Base-by-base conservation (phyloP, 2,888 invertebrate genomes). In the Cephus runcator region DNA sequence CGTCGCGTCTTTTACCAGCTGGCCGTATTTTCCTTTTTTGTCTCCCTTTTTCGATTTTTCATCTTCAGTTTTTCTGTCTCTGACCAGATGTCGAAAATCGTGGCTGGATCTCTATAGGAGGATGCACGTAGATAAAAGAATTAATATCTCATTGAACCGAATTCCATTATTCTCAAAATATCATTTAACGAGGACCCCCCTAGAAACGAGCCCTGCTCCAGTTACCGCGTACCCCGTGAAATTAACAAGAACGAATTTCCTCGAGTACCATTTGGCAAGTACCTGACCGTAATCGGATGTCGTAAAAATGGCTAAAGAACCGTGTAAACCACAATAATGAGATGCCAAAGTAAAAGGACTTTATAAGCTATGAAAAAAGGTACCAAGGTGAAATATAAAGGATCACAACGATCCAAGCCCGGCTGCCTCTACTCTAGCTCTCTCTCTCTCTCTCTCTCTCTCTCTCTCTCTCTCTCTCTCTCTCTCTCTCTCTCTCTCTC, bases 71-170 rank as follows among this genome's bases (percentile, higher is more conserved):
- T 82, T 71, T 79, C 80, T 80, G 82, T 83, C 81, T 85, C 78
- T 85, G 79, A 82, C 83, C 87, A 88, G 87, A 88, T 90, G 87
- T 85, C 85, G 84, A 85, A 84, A 83, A 40, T 40, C 40, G 6
- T 40, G 15, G 4, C 15, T 40, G 40, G 15, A 40, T 40, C 40
- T 15, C 6, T 40, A 40, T 40, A 40, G 6, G 87, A 89, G 87
- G 89, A 89, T 88, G 81, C 80, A 69, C 81, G 77, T 71, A 86
- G 86, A 89, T 88, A 87, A 88, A 86, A 84, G 87, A 85, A 84
- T 87, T 87, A 87, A 88, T 85, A 40, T 40, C 15, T 40, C 40
- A 15, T 15, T 15, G 40, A 40, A 15, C 15, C 40, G 40, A 40
- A 15, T 15, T 15, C 15, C 40, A 40, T 40, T 40, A 40, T 40